Percentiles rank a stretch among this genome's conserved stretches.
Evolutionary conservation across 2,113 vertebrate genomes (phyloP).

Genomic region (Muscicapa adusta): DNA sequence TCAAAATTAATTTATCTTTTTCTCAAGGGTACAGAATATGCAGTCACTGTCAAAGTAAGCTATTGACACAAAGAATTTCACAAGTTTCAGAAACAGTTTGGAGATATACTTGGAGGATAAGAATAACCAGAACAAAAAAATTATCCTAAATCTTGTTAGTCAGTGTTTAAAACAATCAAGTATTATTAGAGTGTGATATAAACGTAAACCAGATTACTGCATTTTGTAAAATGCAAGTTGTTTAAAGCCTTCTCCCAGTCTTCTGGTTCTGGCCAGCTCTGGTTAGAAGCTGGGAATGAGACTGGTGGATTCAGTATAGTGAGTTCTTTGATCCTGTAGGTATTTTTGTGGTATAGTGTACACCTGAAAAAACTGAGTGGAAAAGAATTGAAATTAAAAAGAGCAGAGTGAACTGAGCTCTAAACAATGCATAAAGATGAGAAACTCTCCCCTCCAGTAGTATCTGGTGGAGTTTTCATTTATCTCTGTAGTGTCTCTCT

Average conservation of each 20-base stretch:
- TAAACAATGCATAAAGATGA: not conserved
- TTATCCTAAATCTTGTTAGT: not conserved
- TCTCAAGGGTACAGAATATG: not conserved
- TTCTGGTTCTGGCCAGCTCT: not conserved
- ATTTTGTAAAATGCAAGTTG: not conserved
- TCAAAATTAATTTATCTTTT: not conserved
- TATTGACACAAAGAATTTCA: not conserved
- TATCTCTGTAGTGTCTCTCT: not conserved
- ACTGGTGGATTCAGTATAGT: no score
- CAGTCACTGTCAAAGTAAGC: not conserved
- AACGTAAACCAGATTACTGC: not conserved
- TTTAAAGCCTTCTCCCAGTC: not conserved
- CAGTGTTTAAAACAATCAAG: not conserved
- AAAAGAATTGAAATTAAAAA: not conserved
- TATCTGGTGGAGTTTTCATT: not conserved
- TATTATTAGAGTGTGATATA: not conserved
- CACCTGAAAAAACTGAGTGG: not conserved
- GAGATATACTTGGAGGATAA: not conserved
- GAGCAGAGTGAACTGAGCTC: not conserved
- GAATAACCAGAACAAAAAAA: not conserved
- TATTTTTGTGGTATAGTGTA: not conserved
- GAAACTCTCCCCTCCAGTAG: rapidly evolving
- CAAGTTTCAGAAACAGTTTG: not conserved
- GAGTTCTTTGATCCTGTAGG: not conserved
- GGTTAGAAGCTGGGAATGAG: not conserved